These are phyloP conservation scores for Cryptophagus acutangulus DNA, from an alignment of 2,888 invertebrate genomes.

Conservation along the genomic window DNA sequence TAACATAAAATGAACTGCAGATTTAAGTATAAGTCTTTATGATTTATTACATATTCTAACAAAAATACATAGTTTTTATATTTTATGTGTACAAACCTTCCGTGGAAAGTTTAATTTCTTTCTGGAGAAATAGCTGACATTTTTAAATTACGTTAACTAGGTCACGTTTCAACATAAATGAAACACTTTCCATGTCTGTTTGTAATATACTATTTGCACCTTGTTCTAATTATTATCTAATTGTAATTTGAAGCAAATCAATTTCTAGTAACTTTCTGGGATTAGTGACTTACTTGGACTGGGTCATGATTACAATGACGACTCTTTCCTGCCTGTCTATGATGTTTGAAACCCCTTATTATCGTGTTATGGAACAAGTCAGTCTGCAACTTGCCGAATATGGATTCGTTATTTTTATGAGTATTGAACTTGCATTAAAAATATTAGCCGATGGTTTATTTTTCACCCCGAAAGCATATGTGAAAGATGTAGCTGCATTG, in stretches of 20 bases:
- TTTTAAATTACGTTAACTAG: too few relatives aligned
- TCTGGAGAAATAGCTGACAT: too few relatives aligned
- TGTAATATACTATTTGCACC: too few relatives aligned
- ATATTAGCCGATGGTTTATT: conserved; percentile 96
- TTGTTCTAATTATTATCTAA: too few relatives aligned
- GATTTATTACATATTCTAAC: too few relatives aligned
- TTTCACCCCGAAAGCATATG: conserved; percentile 98
- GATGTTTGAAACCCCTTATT: conserved; percentile 97
- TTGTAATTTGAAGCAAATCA: background rate
- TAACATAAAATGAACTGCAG: too few relatives aligned
- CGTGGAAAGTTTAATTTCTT: too few relatives aligned
- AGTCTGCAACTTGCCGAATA: conserved; percentile 94
- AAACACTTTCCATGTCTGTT: too few relatives aligned
- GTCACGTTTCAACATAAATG: too few relatives aligned
- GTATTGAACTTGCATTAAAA: conserved; percentile 90
- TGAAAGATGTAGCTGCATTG: conserved; percentile 95
- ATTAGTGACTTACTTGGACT: conserved; percentile 96
- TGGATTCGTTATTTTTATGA: conserved; percentile 97
- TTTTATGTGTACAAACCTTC: too few relatives aligned
- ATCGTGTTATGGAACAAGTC: conserved; percentile 91
- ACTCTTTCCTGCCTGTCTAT: conserved; percentile 96
- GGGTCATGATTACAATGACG: conserved; percentile 99
- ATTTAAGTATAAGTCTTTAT: too few relatives aligned
- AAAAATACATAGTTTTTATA: too few relatives aligned
- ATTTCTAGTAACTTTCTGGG: conserved; percentile 87